phyloP scores from a whole-genome alignment of 2,113 vertebrate species.

The Cololabis saira region DNA sequence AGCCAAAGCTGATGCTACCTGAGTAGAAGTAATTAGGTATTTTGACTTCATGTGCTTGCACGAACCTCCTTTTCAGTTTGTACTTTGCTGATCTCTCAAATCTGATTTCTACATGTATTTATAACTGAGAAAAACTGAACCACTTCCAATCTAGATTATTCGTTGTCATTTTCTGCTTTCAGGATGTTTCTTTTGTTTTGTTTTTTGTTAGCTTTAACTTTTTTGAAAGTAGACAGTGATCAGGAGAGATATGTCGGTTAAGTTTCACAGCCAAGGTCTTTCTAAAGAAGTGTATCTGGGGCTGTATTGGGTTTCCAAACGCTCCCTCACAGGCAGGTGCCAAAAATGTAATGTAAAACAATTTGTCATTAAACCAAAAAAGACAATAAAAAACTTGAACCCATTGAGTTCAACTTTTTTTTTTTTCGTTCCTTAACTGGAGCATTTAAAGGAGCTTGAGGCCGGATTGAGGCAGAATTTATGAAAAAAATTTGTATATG shows the following conservation, averaged over 20 bases:
- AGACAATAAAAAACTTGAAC: background rate
- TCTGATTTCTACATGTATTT: slow-evolving; percentile 10
- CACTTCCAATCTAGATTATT: background rate
- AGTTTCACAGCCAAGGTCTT: background rate
- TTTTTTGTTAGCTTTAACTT: background rate
- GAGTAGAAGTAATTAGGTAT: slow-evolving; percentile 32
- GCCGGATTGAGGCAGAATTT: too few relatives aligned
- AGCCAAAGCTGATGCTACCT: slow-evolving; percentile 39
- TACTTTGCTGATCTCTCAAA: slow-evolving; percentile 10
- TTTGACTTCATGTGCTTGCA: background rate
- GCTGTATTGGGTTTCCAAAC: background rate
- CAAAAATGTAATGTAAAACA: background rate
- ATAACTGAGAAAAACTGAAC: background rate
- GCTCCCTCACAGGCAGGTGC: background rate
- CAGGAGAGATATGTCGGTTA: background rate
- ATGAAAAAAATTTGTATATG: too few relatives aligned
- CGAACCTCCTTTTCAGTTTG: background rate
- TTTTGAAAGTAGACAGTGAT: background rate
- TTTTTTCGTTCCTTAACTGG: too few relatives aligned
- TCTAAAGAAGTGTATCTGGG: background rate
- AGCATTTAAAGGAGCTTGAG: too few relatives aligned
- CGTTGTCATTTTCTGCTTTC: background rate
- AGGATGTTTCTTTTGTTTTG: background rate
- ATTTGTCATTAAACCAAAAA: background rate
- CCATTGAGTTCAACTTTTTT: too few relatives aligned